Base-by-base conservation (phyloP, 2,797 vertebrate species). In the Mormyrus hasselquistii region DNA sequence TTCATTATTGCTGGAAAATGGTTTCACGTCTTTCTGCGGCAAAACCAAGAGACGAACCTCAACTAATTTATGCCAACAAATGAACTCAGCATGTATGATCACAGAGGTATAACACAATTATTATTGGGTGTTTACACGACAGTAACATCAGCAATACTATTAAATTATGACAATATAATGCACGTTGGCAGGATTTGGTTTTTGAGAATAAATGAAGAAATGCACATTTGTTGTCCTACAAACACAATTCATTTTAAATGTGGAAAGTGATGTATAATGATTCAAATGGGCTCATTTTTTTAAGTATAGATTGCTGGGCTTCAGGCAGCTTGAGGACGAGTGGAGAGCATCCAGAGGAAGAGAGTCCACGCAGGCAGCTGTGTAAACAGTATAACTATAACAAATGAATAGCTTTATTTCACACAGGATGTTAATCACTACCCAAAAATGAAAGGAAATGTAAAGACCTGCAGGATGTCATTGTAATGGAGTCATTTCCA, bases 351-450 rank as follows among this genome's bases (percentile, higher is more conserved):
- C 34, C 34, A 19, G 38, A n/a, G 38, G 12, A 6, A 76, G 1
- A 3, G 69, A 9, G 12, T 41, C 69, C 34, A 89, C 89, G 94
- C 90, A 84, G 91, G 92, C 91, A 92, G 90, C 96, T 96, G 95
- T 94, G 90, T 90, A 96, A 96, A 97, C 94, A 96, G 91, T 92
- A 93, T 94, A 94, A 92, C 94, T 34, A 34, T 34, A 34, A 94
- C 92, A 95, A 96, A 95, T 92, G 90, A 88, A 82, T 89, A 89
- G 90, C 92, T 93, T 93, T 95, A 94, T 96, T 96, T 95, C 95
- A 88, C 88, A 93, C 95, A 94, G 95, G 94, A 96, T 96, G 93
- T 91, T 90, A 91, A 94, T 94, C 94, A 95, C 95, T 95, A 92
- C 91, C 89, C 90, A 87, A 92, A 90, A 95, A 94, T 92, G 90